Evolutionary conservation across 2,797 vertebrate genomes (phyloP), one percentile per base, ranked within the genome.

Genomic region (Sparus aurata): DNA sequence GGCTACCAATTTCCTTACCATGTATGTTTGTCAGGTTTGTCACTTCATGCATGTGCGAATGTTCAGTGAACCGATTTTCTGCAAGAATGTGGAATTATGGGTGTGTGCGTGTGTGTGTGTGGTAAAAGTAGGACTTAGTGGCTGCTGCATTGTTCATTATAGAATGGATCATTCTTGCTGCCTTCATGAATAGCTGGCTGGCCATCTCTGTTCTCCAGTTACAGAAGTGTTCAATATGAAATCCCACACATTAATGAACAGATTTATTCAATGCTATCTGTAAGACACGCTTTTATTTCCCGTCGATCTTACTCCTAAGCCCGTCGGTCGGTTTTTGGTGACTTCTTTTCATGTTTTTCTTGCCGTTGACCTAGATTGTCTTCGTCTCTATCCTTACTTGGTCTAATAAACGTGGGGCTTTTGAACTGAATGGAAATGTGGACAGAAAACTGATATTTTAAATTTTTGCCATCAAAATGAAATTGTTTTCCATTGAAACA

Each of bases 1-100:
- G 89, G 74, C 85, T 65, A 87, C 85, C 91, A 92, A 89, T 91
- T 92, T 86, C 86, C 89, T 90, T 87, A 89, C 87, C 88, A 78
- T 85, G 86, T 89, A 79, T 87, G 83, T 87, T 87, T 85, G 92
- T 90, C 89, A 80, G 79, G 80, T 80, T 80, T 87, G 87, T 90
- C 82, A 86, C 79, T 49, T 88, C 89, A 92, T 77, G 91, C 87
- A 77, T 90, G 84, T 53, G 47, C 30, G 30, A 73, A 82, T 89
- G 91, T 88, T 92, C 90, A 92, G 73, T 91, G 88, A 93, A 90
- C 84, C 77, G 30, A 58, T 87, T 90, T 85, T 70, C 77, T 77
- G 71, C 76, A 47, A 77, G 71, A 77, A 84, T 68, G 82, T 87
- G 34, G 77, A 73, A 85, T 79, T 71, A 5, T 55, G 30, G 61